Evolutionary conservation across 2,797 vertebrate species (phyloP).

Genomic region (Salarias fasciatus): DNA sequence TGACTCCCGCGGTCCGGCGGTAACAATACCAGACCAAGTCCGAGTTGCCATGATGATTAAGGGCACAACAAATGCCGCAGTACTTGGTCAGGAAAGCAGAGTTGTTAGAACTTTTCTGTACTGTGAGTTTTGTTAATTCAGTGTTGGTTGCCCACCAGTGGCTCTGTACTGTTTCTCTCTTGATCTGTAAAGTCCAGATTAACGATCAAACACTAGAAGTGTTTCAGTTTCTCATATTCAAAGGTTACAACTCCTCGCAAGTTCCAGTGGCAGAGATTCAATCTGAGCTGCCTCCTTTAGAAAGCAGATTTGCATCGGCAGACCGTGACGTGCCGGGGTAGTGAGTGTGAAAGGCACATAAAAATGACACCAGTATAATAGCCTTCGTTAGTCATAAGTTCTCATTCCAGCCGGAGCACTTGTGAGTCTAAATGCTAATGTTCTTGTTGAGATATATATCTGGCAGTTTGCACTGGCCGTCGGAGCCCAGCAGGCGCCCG

Average conservation of each 20-base stretch:
- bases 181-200: not conserved
- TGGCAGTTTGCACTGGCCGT: slow-evolving; percentile 26
- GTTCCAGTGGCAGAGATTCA: slow-evolving; percentile 16
- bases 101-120: not conserved
- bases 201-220: slow-evolving; percentile 6
- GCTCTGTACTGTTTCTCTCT: too few species aligned
- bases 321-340: slow-evolving; percentile 17
- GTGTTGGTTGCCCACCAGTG: too few species aligned
- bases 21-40: slow-evolving; percentile 27
- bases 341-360: slow-evolving; percentile 22
- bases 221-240: slow-evolving; percentile 10
- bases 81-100: not conserved
- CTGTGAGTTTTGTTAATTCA: not conserved
- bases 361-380: slow-evolving; percentile 28
- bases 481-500: slow-evolving; percentile 13
- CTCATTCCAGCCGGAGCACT: slow-evolving; percentile 24
- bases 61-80: slow-evolving; percentile 21
- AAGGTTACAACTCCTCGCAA: not conserved
- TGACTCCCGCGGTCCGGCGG: slow-evolving; percentile 16
- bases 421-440: slow-evolving; percentile 58
- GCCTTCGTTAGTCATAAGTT: slow-evolving; percentile 43
- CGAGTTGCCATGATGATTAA: slow-evolving; percentile 36
- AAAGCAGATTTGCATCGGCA: slow-evolving; percentile 26
- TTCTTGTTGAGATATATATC: slow-evolving; percentile 47
- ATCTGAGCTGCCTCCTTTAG: slow-evolving; percentile 17